Evolutionary conservation across 2,113 vertebrate genomes (phyloP), one percentile per base, ranked within the genome.

Genomic region (Aegypius monachus): DNA sequence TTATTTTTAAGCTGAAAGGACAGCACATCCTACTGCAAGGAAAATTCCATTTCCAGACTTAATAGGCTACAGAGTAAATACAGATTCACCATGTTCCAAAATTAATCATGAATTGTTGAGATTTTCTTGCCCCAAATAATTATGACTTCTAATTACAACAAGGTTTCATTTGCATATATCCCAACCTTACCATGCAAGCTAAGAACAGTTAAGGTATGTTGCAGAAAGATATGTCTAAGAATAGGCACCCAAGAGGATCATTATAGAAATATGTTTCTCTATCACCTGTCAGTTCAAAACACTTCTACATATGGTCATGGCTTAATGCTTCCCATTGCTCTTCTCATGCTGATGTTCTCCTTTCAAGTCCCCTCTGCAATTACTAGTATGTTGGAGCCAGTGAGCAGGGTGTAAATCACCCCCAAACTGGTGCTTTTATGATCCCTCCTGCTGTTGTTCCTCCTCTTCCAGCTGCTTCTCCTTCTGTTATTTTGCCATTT

Each of bases 381-480:
- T 85, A 56, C 72, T 90, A 55, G 78, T 45, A 87, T 38, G 52
- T 56, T 88, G 56, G 53, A 97, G 75, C 38, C 68, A 88, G 81
- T 22, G 2, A 90, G 47, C 23, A 88, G 73, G 38, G 81, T 91
- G 58, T 96, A 97, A 97, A 97, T 96, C 84, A 94, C 52, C 50
- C 65, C 62, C 72, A 96, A 96, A 94, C 67, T 80, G 53, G 82
- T 95, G 59, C 40, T 96, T 97, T 97, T 96, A 94, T 86, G 91
- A 91, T 80, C 66, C 48, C 66, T 86, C 77, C 85, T 97, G 92
- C 93, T 96, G 93, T 48, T 96, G 52, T 85, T 91, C 72, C 71
- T 95, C 77, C 87, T 94, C 83, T 86, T 93, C 70, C 95, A 97
- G 94, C 67, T 97, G 93, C 89, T 97, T 95, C 91, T 85, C 92